Base-by-base conservation (phyloP, 2,797 vertebrate genomes). In the Peromyscus nudipes region DNA sequence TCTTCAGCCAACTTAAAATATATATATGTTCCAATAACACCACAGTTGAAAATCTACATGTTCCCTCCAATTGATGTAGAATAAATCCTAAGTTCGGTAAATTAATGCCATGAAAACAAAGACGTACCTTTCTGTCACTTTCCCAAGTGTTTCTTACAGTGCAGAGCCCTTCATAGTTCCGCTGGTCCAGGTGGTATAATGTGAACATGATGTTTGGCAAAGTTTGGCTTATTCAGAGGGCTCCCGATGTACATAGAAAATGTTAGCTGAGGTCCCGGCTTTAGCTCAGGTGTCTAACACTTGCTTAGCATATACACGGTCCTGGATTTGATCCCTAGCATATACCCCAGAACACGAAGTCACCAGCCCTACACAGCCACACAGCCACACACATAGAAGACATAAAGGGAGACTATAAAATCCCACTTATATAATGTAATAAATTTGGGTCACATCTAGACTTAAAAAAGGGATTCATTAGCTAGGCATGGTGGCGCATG, bases 51-150 rank as follows among this genome's bases (percentile, higher is more conserved):
- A 95, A 34, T 46, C 21, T 87, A 52, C 34, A 65, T 77, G 60
- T 93, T 88, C 23, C 3, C 90, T 71, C 43, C 43, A 95, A 46
- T 75, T 88, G 71, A 71, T 31, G 92, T 92, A 69, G 60, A 92
- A 84, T 79, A 93, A 88, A 65, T 96, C 5, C 69, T 43, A 62
- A 5, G 0, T 62, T 19, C 82, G 62, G 64, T 83, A 87, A 95
- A 93, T 21, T 34, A 80, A 92, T 85, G 25, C n/a, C 67, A 86
- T 79, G 65, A 91, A 87, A 84, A 91, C 57, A 83, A 93, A 62
- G 10, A 94, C 89, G 62, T n/a, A 69, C 31, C 25, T 79, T 93
- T 65, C 82, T n/a, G 6, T 91, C 60, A 85, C 71, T 89, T 91
- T 90, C 65, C 49, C 93, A 60, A 79, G 76, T n/a, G 76, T 95